Evolutionary conservation across 2,113 vertebrate species (phyloP).

Genomic region (Illadopsis cleaveri): DNA sequence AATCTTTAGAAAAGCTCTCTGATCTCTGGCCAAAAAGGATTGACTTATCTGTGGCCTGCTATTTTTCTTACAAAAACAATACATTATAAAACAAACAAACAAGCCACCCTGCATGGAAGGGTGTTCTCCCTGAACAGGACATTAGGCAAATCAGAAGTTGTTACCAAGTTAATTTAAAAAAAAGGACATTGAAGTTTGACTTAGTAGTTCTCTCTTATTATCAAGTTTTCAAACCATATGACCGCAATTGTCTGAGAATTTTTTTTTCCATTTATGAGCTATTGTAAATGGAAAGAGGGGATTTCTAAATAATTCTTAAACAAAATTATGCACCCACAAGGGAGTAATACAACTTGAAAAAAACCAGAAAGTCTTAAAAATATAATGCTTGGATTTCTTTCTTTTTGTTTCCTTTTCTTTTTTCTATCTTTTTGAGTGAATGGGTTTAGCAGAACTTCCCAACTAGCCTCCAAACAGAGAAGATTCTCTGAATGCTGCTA

Average conservation of each 20-base stretch:
- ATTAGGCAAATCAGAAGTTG: not conserved
- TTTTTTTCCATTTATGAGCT: not conserved
- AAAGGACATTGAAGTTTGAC: not conserved
- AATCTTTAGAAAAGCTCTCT: not conserved
- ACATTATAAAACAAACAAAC: not conserved
- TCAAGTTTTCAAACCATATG: not conserved
- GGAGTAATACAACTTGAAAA: not conserved
- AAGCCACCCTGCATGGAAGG: not conserved
- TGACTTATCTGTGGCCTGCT: not conserved
- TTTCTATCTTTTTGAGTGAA: not conserved
- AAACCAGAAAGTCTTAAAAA: not conserved
- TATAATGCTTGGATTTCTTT: not conserved
- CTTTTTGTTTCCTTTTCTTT: not conserved
- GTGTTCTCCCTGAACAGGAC: not conserved
- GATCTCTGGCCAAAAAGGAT: not conserved
- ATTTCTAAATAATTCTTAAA: not conserved
- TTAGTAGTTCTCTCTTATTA: not conserved
- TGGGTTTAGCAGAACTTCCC: not conserved
- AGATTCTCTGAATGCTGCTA: not conserved
- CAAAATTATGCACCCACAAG: not conserved
- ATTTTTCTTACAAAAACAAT: not conserved
- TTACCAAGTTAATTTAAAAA: not conserved
- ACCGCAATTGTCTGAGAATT: not conserved
- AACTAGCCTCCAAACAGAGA: not conserved
- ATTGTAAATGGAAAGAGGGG: not conserved